Conservation (phyloP, 2,888 invertebrate species). For the Enoplolaimus lenunculus region DNA sequence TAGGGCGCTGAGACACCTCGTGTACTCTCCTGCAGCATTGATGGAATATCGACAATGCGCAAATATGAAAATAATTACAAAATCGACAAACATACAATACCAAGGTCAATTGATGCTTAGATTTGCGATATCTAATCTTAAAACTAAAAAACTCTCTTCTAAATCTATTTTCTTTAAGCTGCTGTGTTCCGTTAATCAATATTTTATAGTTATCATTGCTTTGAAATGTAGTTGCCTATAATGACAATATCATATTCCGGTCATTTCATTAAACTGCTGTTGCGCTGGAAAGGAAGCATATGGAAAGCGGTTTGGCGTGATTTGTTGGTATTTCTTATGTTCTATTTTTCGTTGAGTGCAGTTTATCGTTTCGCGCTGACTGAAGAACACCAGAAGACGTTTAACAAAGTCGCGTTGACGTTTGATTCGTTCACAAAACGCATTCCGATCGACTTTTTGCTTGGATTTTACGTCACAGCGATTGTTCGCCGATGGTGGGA, state of each 20-base stretch:
- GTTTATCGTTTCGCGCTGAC: background rate
- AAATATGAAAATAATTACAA: too few relatives aligned
- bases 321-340: slow-evolving; percentile 2
- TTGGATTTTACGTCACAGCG: slow-evolving; percentile 32
- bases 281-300: slow-evolving; percentile 17
- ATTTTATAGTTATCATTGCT: too few relatives aligned
- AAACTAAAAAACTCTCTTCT: too few relatives aligned
- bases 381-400: background rate
- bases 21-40: too few relatives aligned
- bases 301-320: slow-evolving; percentile 15
- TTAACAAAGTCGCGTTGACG: background rate
- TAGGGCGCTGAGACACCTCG: too few relatives aligned
- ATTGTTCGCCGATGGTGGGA: slow-evolving; percentile 28
- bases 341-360: slow-evolving; percentile 1
- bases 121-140: too few relatives aligned
- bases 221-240: too few relatives aligned
- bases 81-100: too few relatives aligned
- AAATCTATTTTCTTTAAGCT: too few relatives aligned
- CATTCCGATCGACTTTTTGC: slow-evolving; percentile 31
- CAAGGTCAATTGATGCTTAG: too few relatives aligned
- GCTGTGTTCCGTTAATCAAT: too few relatives aligned
- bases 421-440: slow-evolving; percentile 30
- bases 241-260: slow-evolving; percentile 18
- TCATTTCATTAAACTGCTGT: slow-evolving; percentile 10
- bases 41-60: too few relatives aligned